Conservation (phyloP, 2,113 vertebrate species). For the Carettochelys insculpta region DNA sequence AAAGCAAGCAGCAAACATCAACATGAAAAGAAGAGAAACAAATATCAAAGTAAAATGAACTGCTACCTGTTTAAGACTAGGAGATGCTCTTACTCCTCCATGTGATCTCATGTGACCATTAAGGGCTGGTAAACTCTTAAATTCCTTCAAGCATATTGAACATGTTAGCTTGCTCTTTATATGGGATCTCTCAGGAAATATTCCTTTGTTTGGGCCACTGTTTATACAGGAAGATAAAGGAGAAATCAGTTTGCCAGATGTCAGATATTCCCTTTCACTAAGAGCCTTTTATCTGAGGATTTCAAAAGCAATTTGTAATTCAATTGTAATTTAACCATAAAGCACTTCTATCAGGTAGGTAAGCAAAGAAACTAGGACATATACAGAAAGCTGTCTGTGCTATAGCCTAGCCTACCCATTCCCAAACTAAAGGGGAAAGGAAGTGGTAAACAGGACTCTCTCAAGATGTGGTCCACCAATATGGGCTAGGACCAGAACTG, state of each 20-base stretch:
- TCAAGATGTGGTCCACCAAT: background rate
- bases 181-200: slow-evolving; percentile 75
- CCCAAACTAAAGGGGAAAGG: no score
- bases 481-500: background rate
- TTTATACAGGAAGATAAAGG: slow-evolving; percentile 33
- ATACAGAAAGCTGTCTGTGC: background rate
- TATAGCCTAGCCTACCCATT: background rate
- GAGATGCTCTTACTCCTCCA: slow-evolving; percentile 82
- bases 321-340: slow-evolving; percentile 14
- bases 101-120: slow-evolving; percentile 93
- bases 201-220: slow-evolving; percentile 74
- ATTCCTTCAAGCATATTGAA: slow-evolving; percentile 87
- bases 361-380: background rate
- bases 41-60: background rate
- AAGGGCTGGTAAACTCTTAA: slow-evolving; percentile 89
- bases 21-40: background rate
- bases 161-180: slow-evolving; percentile 83
- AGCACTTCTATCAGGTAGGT: background rate
- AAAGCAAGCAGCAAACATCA: slow-evolving; percentile 74
- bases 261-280: background rate
- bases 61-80: slow-evolving; percentile 82
- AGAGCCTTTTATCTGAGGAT: background rate
- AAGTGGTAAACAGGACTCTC: no score
- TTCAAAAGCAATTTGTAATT: background rate
- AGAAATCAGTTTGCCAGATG: slow-evolving; percentile 26